Conservation (phyloP, 1,140 invertebrate species). For the Batillaria attramentaria region DNA sequence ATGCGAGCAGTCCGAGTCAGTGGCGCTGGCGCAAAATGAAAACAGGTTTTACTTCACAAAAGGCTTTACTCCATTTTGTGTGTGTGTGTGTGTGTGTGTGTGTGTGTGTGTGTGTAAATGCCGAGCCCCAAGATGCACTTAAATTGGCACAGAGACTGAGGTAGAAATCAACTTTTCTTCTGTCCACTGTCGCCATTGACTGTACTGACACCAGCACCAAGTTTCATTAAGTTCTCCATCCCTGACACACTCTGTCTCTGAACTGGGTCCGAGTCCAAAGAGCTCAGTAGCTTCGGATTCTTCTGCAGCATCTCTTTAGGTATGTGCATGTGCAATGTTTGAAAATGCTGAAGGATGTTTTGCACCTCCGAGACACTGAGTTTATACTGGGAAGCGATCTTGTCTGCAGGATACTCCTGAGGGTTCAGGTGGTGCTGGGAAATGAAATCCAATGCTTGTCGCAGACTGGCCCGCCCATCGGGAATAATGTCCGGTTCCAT, state of each 20-base stretch:
- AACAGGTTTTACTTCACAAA: too few species aligned
- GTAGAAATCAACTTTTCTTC: too few species aligned
- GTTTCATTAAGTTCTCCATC: constrained; percentile 2
- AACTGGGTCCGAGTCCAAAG: background rate
- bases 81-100: too few species aligned
- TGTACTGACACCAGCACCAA: constrained; percentile 3
- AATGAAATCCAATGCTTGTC: constrained; percentile 75
- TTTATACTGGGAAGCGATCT: constrained; percentile 80
- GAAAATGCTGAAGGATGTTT: constrained; percentile 61
- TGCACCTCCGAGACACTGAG: constrained; percentile 72
- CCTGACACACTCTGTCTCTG: constrained; percentile 5
- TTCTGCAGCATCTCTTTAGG: constrained; percentile 39
- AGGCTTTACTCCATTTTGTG: too few species aligned
- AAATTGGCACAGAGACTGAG: too few species aligned
- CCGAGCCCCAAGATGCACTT: too few species aligned
- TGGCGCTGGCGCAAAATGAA: too few species aligned
- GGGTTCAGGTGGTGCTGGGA: constrained; percentile 77
- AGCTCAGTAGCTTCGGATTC: constrained; percentile 33
- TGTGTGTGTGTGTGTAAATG: too few species aligned
- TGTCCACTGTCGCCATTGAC: too few species aligned
- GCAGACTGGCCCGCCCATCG: constrained; percentile 69
- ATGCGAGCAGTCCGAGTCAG: too few species aligned
- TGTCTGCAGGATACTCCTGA: constrained; percentile 73
- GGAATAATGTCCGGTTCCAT: constrained; percentile 61
- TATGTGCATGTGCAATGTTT: constrained; percentile 42